Percentiles rank a stretch among this genome's conserved stretches.
Evolutionary conservation across 2,888 invertebrate species (phyloP).

Genomic region (Morpho achilles): DNA sequence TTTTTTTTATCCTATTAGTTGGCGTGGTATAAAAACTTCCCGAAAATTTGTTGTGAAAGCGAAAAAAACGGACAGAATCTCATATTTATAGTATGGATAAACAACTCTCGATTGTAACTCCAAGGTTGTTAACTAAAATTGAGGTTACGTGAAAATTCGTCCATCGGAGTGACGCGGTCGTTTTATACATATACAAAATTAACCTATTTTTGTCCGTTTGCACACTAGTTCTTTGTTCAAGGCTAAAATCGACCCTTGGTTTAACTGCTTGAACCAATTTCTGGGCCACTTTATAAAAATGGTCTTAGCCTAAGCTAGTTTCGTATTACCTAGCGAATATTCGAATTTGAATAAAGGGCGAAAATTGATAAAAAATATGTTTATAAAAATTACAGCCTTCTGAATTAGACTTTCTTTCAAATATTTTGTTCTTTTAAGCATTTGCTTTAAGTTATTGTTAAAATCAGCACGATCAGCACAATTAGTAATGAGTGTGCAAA

Average conservation of each 20-base stretch:
- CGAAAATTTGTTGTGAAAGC: too few relatives aligned
- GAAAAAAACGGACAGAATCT: too few relatives aligned
- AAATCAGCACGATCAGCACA: too few relatives aligned
- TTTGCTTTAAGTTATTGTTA: too few relatives aligned
- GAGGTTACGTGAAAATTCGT: slow-evolving; percentile 17
- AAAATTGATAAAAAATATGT: too few relatives aligned
- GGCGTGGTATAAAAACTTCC: too few relatives aligned
- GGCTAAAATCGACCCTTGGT: slow-evolving; percentile 21
- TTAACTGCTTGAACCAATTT: slow-evolving; percentile 26
- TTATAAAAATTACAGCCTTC: too few relatives aligned
- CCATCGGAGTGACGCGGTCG: neutral
- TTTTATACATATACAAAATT: slow-evolving; percentile 20
- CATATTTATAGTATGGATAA: neutral
- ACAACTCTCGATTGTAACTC: neutral
- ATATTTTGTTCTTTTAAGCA: too few relatives aligned
- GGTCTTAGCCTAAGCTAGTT: slow-evolving; percentile 2
- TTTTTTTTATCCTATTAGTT: too few relatives aligned
- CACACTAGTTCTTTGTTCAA: slow-evolving; percentile 24
- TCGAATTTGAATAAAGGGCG: neutral
- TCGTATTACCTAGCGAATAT: neutral
- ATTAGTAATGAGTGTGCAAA: too few relatives aligned
- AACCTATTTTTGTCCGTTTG: slow-evolving; percentile 25
- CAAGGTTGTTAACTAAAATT: slow-evolving; percentile 15
- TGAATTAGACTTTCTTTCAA: too few relatives aligned
- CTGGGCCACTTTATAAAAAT: slow-evolving; percentile 18